Conservation (phyloP, 1,140 invertebrate species). For the Macrosteles quadrilineatus region DNA sequence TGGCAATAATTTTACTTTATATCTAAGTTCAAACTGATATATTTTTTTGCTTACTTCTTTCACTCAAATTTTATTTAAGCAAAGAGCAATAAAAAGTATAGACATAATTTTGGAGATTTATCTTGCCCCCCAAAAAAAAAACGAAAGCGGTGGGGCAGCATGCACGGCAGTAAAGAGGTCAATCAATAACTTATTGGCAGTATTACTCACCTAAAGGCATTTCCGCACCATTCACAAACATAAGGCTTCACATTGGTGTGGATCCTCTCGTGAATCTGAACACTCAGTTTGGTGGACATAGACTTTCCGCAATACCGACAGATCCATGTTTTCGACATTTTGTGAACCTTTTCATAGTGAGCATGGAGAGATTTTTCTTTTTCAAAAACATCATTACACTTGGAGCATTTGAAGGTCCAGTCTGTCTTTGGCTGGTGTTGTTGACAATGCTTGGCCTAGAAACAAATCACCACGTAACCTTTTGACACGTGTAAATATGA, state of each 20-base stretch:
- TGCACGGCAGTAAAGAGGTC: too few relatives aligned
- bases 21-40: too few relatives aligned
- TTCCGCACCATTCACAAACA: conserved; percentile 42
- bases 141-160: too few relatives aligned
- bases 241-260: conserved; percentile 42
- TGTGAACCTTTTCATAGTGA: conserved; percentile 28
- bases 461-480: neutral
- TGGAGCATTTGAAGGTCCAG: conserved; percentile 17
- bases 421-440: conserved; percentile 11
- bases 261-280: conserved; percentile 40
- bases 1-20: too few relatives aligned
- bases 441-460: conserved; percentile 9
- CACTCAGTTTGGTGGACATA: conserved; percentile 38
- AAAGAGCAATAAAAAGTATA: too few relatives aligned
- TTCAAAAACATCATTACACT: conserved; percentile 26
- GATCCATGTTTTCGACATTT: conserved; percentile 18
- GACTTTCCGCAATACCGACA: conserved; percentile 36
- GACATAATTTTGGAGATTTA: too few relatives aligned
- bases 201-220: conserved; percentile 47
- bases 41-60: too few relatives aligned
- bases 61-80: too few relatives aligned
- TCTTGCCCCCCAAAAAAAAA: too few relatives aligned
- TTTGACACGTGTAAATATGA: too few relatives aligned
- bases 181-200: too few relatives aligned
- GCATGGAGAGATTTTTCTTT: conserved; percentile 13